Base-by-base conservation (phyloP, 2,888 invertebrate genomes). In the Saturnia pavonia region DNA sequence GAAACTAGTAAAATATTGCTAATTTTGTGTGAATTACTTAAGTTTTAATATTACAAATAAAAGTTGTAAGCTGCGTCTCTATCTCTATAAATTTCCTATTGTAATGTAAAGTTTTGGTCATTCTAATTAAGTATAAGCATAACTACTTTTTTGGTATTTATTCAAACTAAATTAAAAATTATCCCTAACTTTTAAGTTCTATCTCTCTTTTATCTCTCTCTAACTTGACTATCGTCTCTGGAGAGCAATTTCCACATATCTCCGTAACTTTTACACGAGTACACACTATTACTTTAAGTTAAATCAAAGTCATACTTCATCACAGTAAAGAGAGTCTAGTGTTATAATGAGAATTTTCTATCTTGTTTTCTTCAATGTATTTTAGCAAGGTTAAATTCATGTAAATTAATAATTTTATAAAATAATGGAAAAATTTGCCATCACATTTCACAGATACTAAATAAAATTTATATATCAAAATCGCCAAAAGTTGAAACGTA, bases 281-380 rank as follows among this genome's bases (percentile, higher is more conserved):
- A 43, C 71, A 72, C 71, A 74, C 74, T 74, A 74, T 71, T 67
- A 57, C 45, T 72, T 63, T 57, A 69, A 67, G 71, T 74, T 73
- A 71, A 76, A 72, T 75, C 72, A 73, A 67, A 71, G 66, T 68
- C 74, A 40, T 67, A 68, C 40, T n/a, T 67, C 54, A 69, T 67
- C 48, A 69, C 67, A 54, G 34, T 66, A 25, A 25, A 42, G 54
- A 12, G 25, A 45, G 22, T 48, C 19, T 7, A 7, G 19, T 48
- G 19, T 8, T 48, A 48, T 19, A 48, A n/a, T 48, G 4, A 48
- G 19, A 48, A n/a, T 48, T 48, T 7, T 16, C 16, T 45, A 16
- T 45, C 16, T 45, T 45, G 0, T 16, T 45, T 45, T 12, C 16
- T 45, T 45, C 2, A 2, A 16, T n/a, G n/a, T n/a, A n/a, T n/a